Conservation (phyloP, 35 echinoderm and acorn worm species). For the Eucidaris tribuloides region DNA sequence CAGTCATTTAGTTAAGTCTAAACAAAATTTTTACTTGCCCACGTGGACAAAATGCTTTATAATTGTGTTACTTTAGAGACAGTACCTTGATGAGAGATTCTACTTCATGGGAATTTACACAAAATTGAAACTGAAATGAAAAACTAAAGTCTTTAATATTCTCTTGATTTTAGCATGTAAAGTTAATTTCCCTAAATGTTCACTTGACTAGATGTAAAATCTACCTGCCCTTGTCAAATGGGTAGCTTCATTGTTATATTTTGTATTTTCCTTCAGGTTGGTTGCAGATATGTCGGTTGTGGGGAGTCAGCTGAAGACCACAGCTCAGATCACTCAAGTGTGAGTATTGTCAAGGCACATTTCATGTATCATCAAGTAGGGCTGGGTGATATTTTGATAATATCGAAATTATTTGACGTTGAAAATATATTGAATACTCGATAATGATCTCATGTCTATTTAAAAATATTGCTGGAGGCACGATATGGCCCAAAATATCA, state of each 20-base stretch:
- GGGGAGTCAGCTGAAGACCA: constrained; percentile 78
- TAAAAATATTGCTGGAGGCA: too few species aligned
- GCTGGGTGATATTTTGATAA: too few species aligned
- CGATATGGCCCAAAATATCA: not conserved
- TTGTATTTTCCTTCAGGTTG: constrained; percentile 38
- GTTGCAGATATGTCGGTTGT: constrained; percentile 84
- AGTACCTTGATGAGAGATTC: not conserved
- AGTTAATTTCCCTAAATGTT: not conserved
- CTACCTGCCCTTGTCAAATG: not conserved
- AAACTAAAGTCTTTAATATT: not conserved
- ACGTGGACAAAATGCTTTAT: too few species aligned
- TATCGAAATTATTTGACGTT: too few species aligned
- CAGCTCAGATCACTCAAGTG: constrained; percentile 77
- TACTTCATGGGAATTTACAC: not conserved
- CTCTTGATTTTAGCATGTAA: not conserved
- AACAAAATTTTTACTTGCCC: too few species aligned
- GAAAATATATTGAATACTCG: too few species aligned
- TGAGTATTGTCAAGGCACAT: not conserved
- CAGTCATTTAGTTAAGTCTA: too few species aligned
- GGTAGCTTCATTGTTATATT: not conserved
- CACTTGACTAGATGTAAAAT: not conserved
- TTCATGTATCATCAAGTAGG: not conserved
- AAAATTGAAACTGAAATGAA: not conserved
- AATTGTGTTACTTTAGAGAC: too few species aligned
- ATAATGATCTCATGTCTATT: too few species aligned